Conservation (phyloP, 2,113 vertebrate genomes). For the Cichladusa arquata region DNA sequence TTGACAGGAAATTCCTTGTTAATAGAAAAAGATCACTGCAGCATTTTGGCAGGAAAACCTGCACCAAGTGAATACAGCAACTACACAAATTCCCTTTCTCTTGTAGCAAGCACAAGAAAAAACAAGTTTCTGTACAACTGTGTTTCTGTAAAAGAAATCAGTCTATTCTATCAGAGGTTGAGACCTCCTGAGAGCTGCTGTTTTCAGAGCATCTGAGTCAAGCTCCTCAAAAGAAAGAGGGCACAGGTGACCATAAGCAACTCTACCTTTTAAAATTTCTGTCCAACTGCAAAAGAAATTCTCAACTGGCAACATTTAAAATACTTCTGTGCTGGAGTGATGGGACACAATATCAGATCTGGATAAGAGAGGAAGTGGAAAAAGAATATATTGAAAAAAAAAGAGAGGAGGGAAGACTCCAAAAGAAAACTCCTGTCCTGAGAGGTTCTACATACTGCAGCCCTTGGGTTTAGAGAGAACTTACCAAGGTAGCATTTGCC, state of each 20-base stretch:
- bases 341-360: neutral
- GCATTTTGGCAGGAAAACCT: neutral
- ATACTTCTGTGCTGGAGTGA: neutral
- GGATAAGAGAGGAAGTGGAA: neutral
- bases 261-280: neutral
- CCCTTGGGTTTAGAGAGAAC: neutral
- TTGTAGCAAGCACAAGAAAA: neutral
- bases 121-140: too few relatives aligned
- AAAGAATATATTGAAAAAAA: neutral
- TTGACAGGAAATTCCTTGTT: neutral
- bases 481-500: neutral
- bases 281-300: neutral
- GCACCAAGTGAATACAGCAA: neutral
- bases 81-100: neutral
- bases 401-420: neutral
- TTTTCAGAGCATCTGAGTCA: neutral
- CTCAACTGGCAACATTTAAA: neutral
- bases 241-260: neutral
- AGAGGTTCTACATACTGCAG: neutral
- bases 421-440: neutral
- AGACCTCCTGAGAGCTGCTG: neutral
- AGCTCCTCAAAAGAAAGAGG: neutral
- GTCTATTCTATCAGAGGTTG: neutral
- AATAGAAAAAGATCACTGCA: neutral
- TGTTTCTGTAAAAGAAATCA: neutral